Conservation (phyloP, 1,140 invertebrate species). For the Zaprionus capensis region DNA sequence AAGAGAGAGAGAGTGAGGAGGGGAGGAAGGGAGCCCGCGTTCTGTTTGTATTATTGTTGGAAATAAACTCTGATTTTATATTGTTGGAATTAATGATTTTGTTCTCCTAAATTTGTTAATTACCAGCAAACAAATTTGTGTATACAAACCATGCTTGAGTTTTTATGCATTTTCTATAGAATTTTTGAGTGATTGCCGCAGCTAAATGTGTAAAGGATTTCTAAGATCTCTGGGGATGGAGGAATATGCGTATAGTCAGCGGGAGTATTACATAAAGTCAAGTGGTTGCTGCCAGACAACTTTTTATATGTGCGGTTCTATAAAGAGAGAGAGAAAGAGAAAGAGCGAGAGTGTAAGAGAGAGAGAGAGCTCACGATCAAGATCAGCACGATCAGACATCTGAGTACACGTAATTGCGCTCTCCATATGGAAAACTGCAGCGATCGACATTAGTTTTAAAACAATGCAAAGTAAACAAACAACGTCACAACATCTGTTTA, state of each 20-base stretch:
- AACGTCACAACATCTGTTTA: slow-evolving; percentile 68
- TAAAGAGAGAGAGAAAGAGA: background rate
- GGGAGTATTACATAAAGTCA: slow-evolving; percentile 2
- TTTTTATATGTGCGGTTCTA: too few species aligned
- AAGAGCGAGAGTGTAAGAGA: background rate
- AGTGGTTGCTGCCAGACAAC: background rate
- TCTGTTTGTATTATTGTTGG: slow-evolving; percentile 82
- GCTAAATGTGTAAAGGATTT: slow-evolving; percentile 12
- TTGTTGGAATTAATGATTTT: slow-evolving; percentile 82
- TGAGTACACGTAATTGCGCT: slow-evolving; percentile 19
- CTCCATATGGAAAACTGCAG: slow-evolving; percentile 57
- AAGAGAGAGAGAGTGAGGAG: background rate
- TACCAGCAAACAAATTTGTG: slow-evolving; percentile 80
- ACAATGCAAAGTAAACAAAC: slow-evolving; percentile 73
- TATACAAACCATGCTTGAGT: slow-evolving; percentile 76
- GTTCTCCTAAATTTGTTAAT: slow-evolving; percentile 82
- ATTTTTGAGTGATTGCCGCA: slow-evolving; percentile 70
- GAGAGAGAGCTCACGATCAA: background rate
- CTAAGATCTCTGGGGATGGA: background rate
- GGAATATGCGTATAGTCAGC: background rate
- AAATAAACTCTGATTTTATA: slow-evolving; percentile 82
- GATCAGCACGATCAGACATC: background rate
- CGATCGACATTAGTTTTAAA: slow-evolving; percentile 74
- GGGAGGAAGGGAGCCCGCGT: slow-evolving; percentile 1
- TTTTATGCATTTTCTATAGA: slow-evolving; percentile 81